Evolutionary conservation across 2,113 vertebrate species (phyloP), one percentile per base, ranked within the genome.

Genomic region (Himantopus leucocephalus): DNA sequence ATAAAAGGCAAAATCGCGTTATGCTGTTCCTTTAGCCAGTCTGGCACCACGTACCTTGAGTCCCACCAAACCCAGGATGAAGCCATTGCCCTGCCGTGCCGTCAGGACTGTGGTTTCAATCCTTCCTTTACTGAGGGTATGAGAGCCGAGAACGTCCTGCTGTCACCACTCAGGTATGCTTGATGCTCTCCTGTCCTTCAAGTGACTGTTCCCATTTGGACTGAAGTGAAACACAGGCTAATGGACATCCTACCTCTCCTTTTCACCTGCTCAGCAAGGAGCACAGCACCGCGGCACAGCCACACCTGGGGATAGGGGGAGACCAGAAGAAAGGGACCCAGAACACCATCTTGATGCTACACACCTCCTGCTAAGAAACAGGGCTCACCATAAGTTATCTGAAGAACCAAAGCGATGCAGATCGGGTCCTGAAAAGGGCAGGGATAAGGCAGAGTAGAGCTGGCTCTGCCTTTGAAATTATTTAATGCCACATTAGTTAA

Each of bases 71-170:
- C 13, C 14, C 35, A 58, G 52, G 39, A 27, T 0, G 3, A 60
- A 55, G 47, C 6, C 0, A 0, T 18, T 55, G 48, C 29, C 34
- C n/a, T 55, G 45, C 45, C 1, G 5, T 14, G 20, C 35, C 2
- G 0, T 7, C 6, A 1, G 16, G 52, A 30, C 53, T n/a, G 7
- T 1, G 41, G 47, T 15, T 35, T 43, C 52, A 47, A 7, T 14
- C 58, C 18, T 39, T 21, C 39, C 58, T 52, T 53, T 41, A 27
- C 24, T 20, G 21, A 32, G 14, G 45, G 8, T 19, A 1, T 8
- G 58, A 53, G 24, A 53, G 30, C 23, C 1, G 1, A 19, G 21
- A 59, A 5, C 12, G 13, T 41, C 45, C 29, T 16, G 34, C 37
- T 53, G 29, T 59, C 37, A 26, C 18, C n/a, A n/a, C 37, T 35